These are phyloP conservation scores for Periophthalmus magnuspinnatus DNA, from an alignment of 2,797 vertebrate genomes.

Conservation along the genomic window DNA sequence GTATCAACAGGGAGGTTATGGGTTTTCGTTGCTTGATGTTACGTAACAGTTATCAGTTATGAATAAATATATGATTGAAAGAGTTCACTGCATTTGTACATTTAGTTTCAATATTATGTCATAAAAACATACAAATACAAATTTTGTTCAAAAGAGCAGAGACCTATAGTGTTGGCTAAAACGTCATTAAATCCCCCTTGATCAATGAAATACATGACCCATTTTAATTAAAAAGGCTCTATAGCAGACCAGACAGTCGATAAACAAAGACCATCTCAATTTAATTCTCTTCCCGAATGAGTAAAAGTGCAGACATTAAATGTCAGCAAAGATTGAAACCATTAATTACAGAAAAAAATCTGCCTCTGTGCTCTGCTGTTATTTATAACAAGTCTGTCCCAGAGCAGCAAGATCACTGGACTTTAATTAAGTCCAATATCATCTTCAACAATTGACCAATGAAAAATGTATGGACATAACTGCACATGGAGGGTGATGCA, in stretches of 20 bases:
- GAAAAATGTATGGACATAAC: background rate
- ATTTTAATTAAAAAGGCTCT: background rate
- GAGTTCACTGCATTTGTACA: no score
- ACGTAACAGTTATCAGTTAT: no score
- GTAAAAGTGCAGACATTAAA: background rate
- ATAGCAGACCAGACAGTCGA: background rate
- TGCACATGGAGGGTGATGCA: background rate
- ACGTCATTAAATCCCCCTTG: background rate
- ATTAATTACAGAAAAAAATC: background rate
- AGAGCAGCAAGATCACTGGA: background rate
- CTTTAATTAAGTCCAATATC: background rate
- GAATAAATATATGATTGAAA: no score
- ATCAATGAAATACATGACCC: background rate
- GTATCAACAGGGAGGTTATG: no score
- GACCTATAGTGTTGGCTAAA: background rate
- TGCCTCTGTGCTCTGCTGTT: background rate
- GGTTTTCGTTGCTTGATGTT: no score
- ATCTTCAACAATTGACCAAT: background rate
- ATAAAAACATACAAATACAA: no score
- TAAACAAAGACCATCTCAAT: slow-evolving; percentile 3
- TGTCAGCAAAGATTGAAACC: background rate
- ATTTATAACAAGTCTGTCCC: background rate
- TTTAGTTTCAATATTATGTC: no score
- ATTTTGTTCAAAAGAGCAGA: background rate
- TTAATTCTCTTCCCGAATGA: background rate